phyloP scores from a whole-genome alignment of 2,888 invertebrate genomes.

The Blera fallax region DNA sequence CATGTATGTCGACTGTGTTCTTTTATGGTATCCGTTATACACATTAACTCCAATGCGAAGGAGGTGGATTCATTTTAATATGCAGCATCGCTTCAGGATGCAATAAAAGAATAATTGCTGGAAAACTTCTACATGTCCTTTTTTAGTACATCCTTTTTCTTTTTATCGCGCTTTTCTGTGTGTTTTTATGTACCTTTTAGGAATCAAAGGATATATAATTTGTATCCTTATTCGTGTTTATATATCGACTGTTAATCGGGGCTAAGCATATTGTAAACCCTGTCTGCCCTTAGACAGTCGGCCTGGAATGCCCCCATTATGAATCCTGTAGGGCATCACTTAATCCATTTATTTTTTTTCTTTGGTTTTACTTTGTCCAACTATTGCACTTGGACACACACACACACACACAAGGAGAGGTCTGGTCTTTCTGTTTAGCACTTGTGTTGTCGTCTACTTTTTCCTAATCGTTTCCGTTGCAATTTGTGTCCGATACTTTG shows the following conservation, averaged over 20 bases:
- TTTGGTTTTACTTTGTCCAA: background rate
- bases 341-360: constrained; percentile 28
- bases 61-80: constrained; percentile 52
- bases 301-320: constrained; percentile 15
- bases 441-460: constrained; percentile 28
- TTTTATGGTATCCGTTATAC: constrained; percentile 49
- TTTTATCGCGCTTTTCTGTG: background rate
- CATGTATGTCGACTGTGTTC: constrained; percentile 29
- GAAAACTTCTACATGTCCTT: constrained; percentile 7
- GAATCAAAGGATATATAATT: background rate
- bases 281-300: constrained; percentile 12
- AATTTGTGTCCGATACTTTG: constrained; percentile 55
- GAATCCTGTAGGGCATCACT: constrained; percentile 33
- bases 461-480: constrained; percentile 58
- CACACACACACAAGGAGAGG: background rate
- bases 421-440: constrained; percentile 31
- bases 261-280: constrained; percentile 38
- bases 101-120: constrained; percentile 70
- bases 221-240: background rate
- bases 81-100: constrained; percentile 65
- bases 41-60: constrained; percentile 30
- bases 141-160: background rate
- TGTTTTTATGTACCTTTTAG: background rate
- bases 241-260: background rate
- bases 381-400: background rate